These are phyloP conservation scores for Telmatochromis sp. DNA, from an alignment of 2,113 vertebrate species.

Conservation along the genomic window DNA sequence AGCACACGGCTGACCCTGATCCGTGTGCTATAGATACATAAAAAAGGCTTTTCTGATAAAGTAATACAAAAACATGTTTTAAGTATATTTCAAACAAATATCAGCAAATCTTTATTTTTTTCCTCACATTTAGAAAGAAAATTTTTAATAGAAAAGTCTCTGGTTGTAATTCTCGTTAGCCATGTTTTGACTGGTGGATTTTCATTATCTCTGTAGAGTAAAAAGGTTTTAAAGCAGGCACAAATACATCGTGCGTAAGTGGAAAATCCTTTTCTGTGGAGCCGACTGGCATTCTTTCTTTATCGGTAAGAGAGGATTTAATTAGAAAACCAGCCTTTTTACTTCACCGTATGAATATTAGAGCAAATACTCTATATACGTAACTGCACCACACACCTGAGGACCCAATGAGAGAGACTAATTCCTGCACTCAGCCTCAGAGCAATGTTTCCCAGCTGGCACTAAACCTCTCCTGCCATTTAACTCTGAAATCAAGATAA, in stretches of 20 bases:
- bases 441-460: constrained; percentile 41
- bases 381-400: constrained; percentile 1
- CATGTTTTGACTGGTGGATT: background rate
- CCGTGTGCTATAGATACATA: background rate
- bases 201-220: background rate
- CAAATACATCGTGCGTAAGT: background rate
- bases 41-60: background rate
- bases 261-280: background rate
- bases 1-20: background rate
- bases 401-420: background rate
- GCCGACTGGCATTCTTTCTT: background rate
- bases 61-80: background rate
- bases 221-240: background rate
- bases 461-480: background rate
- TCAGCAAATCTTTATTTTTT: background rate
- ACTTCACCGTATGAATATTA: background rate
- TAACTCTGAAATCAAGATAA: background rate
- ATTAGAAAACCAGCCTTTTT: background rate
- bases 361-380: background rate
- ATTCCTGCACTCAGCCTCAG: background rate
- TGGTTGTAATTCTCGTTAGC: background rate
- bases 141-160: background rate
- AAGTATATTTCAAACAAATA: background rate
- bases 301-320: background rate
- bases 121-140: background rate